Evolutionary conservation across 2,888 invertebrate species (phyloP).

Genomic region (Amiota communis): DNA sequence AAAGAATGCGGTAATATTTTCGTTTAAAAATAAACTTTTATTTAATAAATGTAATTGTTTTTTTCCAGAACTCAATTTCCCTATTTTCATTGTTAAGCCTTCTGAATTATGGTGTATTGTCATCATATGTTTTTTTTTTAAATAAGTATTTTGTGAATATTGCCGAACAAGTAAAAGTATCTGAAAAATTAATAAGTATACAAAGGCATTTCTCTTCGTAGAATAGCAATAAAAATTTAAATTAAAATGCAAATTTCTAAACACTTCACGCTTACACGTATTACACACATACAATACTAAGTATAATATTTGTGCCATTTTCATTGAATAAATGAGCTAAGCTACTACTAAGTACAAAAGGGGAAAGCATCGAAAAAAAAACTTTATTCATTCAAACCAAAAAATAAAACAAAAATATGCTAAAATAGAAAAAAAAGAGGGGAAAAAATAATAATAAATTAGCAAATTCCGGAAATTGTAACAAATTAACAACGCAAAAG

Average conservation of each 20-base stretch:
- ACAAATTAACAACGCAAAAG: constrained; percentile 68
- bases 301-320: constrained; percentile 45
- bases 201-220: background rate
- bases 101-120: too few relatives aligned
- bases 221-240: constrained; percentile 5
- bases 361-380: constrained; percentile 50
- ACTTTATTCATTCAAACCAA: constrained; percentile 26
- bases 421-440: constrained; percentile 45
- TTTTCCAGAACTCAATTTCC: too few relatives aligned
- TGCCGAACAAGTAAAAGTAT: too few relatives aligned
- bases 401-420: constrained; percentile 46
- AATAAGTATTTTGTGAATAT: too few relatives aligned
- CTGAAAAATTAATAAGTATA: background rate
- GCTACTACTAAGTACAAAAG: constrained; percentile 24
- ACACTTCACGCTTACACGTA: constrained; percentile 29
- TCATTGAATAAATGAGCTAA: background rate
- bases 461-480: constrained; percentile 69
- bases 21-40: too few relatives aligned
- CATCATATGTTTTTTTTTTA: too few relatives aligned
- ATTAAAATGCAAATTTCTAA: constrained; percentile 55
- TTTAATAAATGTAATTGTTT: too few relatives aligned
- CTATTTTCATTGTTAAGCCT: too few relatives aligned
- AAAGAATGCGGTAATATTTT: too few relatives aligned
- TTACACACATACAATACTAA: too few relatives aligned
- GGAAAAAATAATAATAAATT: constrained; percentile 50